Evolutionary conservation across 2,888 invertebrate species (phyloP), one percentile per base, ranked within the genome.

Genomic region (Furcula furcula): DNA sequence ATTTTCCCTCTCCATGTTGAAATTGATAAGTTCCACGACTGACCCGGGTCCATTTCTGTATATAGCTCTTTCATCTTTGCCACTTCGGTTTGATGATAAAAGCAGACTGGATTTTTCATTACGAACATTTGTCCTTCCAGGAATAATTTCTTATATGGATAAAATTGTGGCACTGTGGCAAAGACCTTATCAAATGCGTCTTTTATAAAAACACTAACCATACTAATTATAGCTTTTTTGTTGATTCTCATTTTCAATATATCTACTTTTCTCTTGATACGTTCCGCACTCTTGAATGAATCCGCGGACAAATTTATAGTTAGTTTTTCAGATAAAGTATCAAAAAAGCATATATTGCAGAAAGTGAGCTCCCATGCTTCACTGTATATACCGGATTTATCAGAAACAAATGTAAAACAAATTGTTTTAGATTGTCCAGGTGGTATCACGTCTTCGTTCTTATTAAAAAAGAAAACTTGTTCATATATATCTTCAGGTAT

Each of bases 401-500:
- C 65, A 1, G 88, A 76, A 27, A 83, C 54, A 51, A 91, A 92
- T 46, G 88, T 90, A 18, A 92, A 75, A 7, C 55, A 67, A 25
- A 92, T 50, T 16, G 77, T 49, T 23, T 75, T 75, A 2, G 55
- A 71, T 48, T 90, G 84, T 0, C 90, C 90, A 1, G 91, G 92
- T 0, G 81, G 65, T 23, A 92, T 40, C 0, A 90, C 60, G 10
- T 86, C 77, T 58, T 90, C 90, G 44, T 89, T 91, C 66, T 91
- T 91, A 36, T 91, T 85, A 40, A 92, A 92, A 57, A 81, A 91
- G 55, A 91, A 92, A 0, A 76, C 76, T 58, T 80, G 87, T 23
- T 69, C 76, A 33, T 58, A 65, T 18, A 45, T 49, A 25, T 67
- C 69, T 36, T 79, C 77, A 2, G 77, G 72, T 47, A 83, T 72